phyloP scores from a whole-genome alignment of 1,140 invertebrate species.

The Drosophila paulistorum region DNA sequence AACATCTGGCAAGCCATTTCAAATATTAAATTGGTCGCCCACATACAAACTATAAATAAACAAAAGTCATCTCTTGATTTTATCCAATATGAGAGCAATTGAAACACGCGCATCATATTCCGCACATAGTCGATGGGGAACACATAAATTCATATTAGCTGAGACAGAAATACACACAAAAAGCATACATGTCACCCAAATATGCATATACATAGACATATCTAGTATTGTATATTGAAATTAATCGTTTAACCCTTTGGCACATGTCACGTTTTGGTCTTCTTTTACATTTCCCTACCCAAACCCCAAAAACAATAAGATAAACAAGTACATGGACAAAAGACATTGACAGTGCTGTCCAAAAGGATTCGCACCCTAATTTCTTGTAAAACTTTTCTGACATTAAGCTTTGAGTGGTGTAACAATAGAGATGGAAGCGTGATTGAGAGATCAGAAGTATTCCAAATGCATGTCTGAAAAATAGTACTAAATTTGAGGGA shows the following conservation, averaged over 20 bases:
- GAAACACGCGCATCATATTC: constrained; percentile 23
- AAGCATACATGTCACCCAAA: constrained; percentile 9
- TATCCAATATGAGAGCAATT: constrained; percentile 23
- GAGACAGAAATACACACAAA: constrained; percentile 21
- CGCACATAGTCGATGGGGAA: constrained; percentile 16
- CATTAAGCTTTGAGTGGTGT: constrained; percentile 41
- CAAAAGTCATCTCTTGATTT: constrained; percentile 21
- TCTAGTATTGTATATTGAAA: constrained; percentile 56
- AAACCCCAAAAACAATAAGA: background rate
- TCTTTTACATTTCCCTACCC: background rate
- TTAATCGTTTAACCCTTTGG: constrained; percentile 59
- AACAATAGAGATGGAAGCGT: constrained; percentile 5
- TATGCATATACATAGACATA: constrained; percentile 38
- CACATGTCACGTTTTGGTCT: constrained; percentile 57
- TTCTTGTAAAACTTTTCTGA: constrained; percentile 45
- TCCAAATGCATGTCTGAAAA: too few relatives aligned
- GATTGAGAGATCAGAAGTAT: background rate
- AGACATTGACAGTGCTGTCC: constrained; percentile 36
- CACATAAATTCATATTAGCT: constrained; percentile 57
- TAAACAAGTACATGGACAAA: constrained; percentile 38
- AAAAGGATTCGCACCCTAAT: constrained; percentile 45
- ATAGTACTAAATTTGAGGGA: too few relatives aligned
- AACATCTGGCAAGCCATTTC: background rate
- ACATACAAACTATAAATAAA: background rate
- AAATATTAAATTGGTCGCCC: background rate